A percentile compares a stretch with the other conserved stretches of the same genome.
These are phyloP conservation scores for Eupleurogrammus muticus DNA, from an alignment of 2,797 vertebrate species.

Conservation along the genomic window DNA sequence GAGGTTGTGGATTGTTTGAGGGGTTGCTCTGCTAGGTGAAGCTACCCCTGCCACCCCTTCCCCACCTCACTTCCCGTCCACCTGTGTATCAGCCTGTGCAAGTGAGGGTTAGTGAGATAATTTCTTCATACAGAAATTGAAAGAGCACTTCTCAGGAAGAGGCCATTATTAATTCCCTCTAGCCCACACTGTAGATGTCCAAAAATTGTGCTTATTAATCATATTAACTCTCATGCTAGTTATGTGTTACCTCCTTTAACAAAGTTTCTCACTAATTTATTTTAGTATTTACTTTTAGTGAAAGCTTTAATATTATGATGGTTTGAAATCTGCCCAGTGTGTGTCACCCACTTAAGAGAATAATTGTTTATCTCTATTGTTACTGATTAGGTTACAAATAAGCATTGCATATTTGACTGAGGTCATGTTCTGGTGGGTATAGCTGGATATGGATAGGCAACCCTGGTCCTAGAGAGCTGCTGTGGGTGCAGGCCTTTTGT, in stretches of 20 bases:
- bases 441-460: too few species aligned
- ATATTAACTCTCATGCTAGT: too few species aligned
- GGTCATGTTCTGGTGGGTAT: too few species aligned
- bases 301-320: neutral
- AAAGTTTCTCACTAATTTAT: neutral
- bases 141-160: constrained; percentile 10
- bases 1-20: constrained; percentile 38
- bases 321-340: neutral
- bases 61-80: neutral
- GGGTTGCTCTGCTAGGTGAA: constrained; percentile 19
- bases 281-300: neutral
- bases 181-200: constrained; percentile 19
- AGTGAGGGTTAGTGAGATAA: neutral
- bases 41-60: neutral
- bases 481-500: too few species aligned
- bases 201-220: too few species aligned
- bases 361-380: too few species aligned
- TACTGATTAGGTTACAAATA: too few species aligned
- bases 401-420: too few species aligned
- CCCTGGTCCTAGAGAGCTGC: too few species aligned
- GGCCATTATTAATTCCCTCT: neutral
- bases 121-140: neutral
- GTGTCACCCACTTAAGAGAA: too few species aligned
- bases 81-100: neutral
- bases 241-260: neutral